Conservation (phyloP, 2,888 invertebrate genomes). For the Apamea sordens region DNA sequence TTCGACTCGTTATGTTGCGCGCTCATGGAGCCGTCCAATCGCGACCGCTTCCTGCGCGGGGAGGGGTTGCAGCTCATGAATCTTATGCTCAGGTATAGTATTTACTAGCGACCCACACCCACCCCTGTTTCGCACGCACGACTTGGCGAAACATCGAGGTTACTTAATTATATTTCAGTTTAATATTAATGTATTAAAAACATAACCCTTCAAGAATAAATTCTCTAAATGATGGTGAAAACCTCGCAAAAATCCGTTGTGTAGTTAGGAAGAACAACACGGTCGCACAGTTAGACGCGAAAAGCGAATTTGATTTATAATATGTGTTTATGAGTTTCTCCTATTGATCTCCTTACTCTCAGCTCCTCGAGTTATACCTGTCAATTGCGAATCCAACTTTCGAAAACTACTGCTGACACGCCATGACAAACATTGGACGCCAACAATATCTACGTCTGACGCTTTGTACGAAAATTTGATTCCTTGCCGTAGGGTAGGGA, state of each 20-base stretch:
- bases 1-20: slow-evolving; percentile 99
- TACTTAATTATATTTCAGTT: background rate
- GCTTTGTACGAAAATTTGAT: background rate
- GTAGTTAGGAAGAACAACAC: background rate
- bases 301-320: background rate
- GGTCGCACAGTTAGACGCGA: background rate
- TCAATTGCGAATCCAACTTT: background rate
- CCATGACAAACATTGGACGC: background rate
- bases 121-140: background rate
- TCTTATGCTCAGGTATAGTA: slow-evolving; percentile 95
- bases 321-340: background rate
- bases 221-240: background rate
- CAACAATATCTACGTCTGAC: background rate
- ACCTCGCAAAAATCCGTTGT: too few relatives aligned
- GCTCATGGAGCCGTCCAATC: slow-evolving; percentile 96
- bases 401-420: background rate
- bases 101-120: background rate
- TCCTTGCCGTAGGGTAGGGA: too few relatives aligned
- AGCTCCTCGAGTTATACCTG: background rate
- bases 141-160: background rate
- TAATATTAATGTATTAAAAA: background rate
- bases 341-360: background rate
- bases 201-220: background rate
- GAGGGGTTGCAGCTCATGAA: slow-evolving; percentile 99
- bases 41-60: slow-evolving; percentile 97